Evolutionary conservation across 2,113 vertebrate genomes (phyloP), one percentile per base, ranked within the genome.

Genomic region (Lethenteron reissneri): DNA sequence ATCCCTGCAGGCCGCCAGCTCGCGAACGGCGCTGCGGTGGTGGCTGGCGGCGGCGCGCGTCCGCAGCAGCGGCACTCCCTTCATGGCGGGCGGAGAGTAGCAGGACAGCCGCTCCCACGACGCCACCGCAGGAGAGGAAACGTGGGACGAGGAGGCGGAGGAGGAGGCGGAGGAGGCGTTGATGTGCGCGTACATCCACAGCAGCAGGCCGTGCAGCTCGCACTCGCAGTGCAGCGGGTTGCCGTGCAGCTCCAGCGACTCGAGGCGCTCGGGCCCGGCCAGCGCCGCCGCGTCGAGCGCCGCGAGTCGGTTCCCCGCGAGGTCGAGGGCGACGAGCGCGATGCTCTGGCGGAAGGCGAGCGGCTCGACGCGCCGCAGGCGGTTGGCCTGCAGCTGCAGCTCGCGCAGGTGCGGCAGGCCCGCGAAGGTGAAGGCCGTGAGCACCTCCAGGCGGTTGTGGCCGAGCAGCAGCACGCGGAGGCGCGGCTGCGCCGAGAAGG

Each of bases 311-410:
- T 68, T 68, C n/a, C n/a, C n/a, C 9, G 64, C n/a, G 11, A 68
- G 64, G 25, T 68, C 64, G 8, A 68, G 64, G 64, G n/a, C n/a
- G 64, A 10, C n/a, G 64, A 68, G 64, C 25, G 25, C n/a, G 25
- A 2, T 9, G n/a, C n/a, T 68, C n/a, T 17, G n/a, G 64, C n/a
- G n/a, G 64, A 68, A 68, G 64, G 64, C 64, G 64, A 68, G 64
- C 10, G 64, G 64, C 10, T n/a, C n/a, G 64, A 68, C 64, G 8
- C 10, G 64, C 2, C 25, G n/a, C 9, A 68, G 8, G n/a, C 25
- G 64, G 11, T 68, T 68, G n/a, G n/a, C 64, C 10, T 68, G 64
- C 64, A 68, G 64, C n/a, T 68, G 25, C n/a, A 68, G 64, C 64
- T 68, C 64, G n/a, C 25, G 64, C n/a, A 68, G 64, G n/a, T 25